Evolutionary conservation across 1,140 invertebrate genomes (phyloP), one percentile per base, ranked within the genome.

Genomic region (Temnothorax nylanderi): DNA sequence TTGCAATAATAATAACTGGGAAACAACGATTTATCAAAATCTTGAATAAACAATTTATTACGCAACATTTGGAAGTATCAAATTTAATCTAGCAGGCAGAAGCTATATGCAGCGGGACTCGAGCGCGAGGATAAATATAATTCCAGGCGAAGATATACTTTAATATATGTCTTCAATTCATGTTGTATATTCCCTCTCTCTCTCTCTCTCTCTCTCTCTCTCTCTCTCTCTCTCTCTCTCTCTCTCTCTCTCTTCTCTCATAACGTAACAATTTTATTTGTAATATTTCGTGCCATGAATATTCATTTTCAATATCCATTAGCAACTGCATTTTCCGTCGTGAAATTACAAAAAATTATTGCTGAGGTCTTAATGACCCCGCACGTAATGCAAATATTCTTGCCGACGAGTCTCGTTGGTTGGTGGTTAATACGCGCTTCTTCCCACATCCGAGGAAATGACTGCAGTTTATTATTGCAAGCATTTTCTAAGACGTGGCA

Each of bases 281-380:
- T 26, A 18, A 76, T 60, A 44, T 76, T 76, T 76, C 6, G 21
- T 76, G 16, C 10, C 5, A 78, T 77, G 75, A 64, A 77, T 65
- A 65, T 78, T 64, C 44, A 78, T 78, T 78, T 78, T 60, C 21
- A 58, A 44, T 76, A 60, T 60, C 54, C 54, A 76, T 76, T 76
- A 76, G 54, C 21, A 44, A 60, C 26, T 41, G 41, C 26, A 67
- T 65, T 78, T 78, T 64, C 26, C 26, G 60, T 77, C 41, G 41
- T 34, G 13, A 65, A 21, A 75, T 75, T 60, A 58, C n/a, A 58
- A 75, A 47, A 49, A 47, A 49, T 76, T 76, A 18, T 44, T 76
- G 21, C 37, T 7, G 8, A 21, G 37, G 21, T 76, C 37, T 76
- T 76, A 58, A 76, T 72, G 21, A 72, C 26, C 47, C 54, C 37